Percentiles rank a stretch among this genome's conserved stretches.
Evolutionary conservation across 2,888 invertebrate species (phyloP).

Genomic region (Nasonovia ribisnigri): DNA sequence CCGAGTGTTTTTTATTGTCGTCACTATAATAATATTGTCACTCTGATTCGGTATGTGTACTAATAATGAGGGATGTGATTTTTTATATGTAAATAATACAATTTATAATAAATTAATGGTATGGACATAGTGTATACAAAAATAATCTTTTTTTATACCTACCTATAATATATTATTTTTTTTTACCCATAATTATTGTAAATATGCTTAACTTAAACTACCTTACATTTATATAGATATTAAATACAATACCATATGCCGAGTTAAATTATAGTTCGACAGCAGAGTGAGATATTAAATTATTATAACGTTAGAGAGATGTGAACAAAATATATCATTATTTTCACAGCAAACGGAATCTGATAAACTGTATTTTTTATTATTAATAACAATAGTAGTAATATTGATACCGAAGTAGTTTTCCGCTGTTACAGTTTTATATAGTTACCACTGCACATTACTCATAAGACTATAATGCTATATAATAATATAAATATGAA

Average conservation of each 20-base stretch:
- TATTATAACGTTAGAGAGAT: background rate
- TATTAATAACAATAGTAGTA: background rate
- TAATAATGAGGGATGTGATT: background rate
- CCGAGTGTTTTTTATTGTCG: background rate
- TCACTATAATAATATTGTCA: background rate
- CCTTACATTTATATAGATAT: background rate
- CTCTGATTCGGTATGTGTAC: background rate
- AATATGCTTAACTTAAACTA: background rate
- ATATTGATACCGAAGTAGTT: background rate
- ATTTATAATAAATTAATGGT: background rate
- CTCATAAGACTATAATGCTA: rapidly evolving
- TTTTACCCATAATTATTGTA: background rate
- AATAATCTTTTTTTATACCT: background rate
- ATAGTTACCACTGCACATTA: background rate
- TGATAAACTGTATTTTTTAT: background rate
- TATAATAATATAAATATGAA: background rate
- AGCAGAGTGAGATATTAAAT: background rate
- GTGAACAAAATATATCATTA: background rate
- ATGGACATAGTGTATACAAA: background rate
- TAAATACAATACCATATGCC: background rate
- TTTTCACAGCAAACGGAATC: background rate
- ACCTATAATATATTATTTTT: background rate
- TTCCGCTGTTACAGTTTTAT: background rate
- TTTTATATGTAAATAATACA: background rate
- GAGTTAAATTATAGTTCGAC: background rate